A percentile compares a stretch with the other conserved stretches of the same genome.
phyloP scores from a whole-genome alignment of 1,140 invertebrate species.

The Dufourea novaeangliae region DNA sequence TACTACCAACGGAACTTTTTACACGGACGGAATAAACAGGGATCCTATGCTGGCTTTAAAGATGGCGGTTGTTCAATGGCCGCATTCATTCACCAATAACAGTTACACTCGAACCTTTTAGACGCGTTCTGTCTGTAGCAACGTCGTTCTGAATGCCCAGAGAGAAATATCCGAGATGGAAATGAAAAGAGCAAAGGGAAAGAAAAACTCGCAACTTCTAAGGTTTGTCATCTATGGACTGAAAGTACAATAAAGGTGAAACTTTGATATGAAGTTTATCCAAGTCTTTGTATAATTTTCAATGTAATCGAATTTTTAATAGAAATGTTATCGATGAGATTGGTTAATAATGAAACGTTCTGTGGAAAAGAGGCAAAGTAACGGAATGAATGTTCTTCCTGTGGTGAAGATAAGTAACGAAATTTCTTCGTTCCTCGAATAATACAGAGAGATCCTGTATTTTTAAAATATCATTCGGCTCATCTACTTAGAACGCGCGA shows the following conservation, averaged over 20 bases:
- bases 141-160: background rate
- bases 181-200: background rate
- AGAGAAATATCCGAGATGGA: background rate
- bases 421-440: background rate
- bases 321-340: too few relatives aligned
- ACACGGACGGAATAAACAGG: background rate
- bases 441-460: background rate
- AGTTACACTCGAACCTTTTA: background rate
- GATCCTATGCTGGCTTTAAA: background rate
- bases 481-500: background rate
- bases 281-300: too few relatives aligned
- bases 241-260: too few relatives aligned
- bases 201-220: too few relatives aligned
- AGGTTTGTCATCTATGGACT: too few relatives aligned
- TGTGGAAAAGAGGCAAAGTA: too few relatives aligned
- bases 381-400: too few relatives aligned
- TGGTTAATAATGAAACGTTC: too few relatives aligned
- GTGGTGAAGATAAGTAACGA: too few relatives aligned
- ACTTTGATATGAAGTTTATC: too few relatives aligned
- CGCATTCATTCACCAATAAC: background rate
- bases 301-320: too few relatives aligned
- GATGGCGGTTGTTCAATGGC: background rate
- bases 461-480: slow-evolving; percentile 24
- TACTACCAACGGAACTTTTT: background rate
- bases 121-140: background rate